Evolutionary conservation across 1,140 invertebrate genomes (phyloP).

Genomic region (Caerostris darwini): DNA sequence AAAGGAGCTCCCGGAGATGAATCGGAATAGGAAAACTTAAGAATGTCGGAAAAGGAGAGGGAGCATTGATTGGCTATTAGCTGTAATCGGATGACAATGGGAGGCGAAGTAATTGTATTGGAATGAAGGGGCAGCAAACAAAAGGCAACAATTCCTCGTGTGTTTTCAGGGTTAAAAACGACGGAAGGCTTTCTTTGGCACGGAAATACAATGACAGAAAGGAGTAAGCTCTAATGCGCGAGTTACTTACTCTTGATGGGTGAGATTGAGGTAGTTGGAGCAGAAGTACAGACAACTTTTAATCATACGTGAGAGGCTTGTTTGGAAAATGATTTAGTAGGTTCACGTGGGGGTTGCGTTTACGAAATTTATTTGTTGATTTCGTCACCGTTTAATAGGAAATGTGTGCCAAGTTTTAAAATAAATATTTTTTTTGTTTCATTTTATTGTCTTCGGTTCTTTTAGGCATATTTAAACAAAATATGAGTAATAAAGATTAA

Average conservation of each 20-base stretch:
- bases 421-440: no score
- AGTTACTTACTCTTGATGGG: conserved; percentile 26
- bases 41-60: conserved; percentile 38
- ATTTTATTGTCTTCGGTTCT: no score
- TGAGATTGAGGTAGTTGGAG: background rate
- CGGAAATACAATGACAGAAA: conserved; percentile 47
- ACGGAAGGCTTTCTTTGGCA: conserved; percentile 16
- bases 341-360: no score
- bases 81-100: conserved; percentile 51
- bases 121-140: conserved; percentile 41
- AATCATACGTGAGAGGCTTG: background rate
- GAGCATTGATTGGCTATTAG: conserved; percentile 65
- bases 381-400: no score
- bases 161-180: conserved; percentile 22
- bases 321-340: background rate
- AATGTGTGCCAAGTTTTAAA: no score
- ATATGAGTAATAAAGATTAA: no score
- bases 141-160: conserved; percentile 54
- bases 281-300: background rate
- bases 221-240: background rate
- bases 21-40: conserved; percentile 49
- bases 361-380: no score
- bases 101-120: conserved; percentile 28
- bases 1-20: conserved; percentile 32
- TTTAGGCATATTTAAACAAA: no score